A percentile compares a stretch with the other conserved stretches of the same genome.
These are phyloP conservation scores for Campodea augens DNA, from an alignment of 1,140 invertebrate genomes.

Conservation along the genomic window DNA sequence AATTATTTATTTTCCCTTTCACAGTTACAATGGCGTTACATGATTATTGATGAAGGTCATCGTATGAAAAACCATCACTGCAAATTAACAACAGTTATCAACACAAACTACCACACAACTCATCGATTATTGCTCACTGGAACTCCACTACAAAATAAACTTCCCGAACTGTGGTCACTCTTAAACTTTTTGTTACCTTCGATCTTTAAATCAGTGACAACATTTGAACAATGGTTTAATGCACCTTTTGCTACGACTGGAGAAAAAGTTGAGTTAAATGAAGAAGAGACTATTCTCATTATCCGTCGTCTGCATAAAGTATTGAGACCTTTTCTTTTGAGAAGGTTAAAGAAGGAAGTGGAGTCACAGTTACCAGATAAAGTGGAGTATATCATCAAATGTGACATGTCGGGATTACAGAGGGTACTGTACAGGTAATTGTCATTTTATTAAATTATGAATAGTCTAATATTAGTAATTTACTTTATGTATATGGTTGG, in stretches of 20 bases:
- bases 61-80: constrained; percentile 58
- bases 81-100: constrained; percentile 45
- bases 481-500: constrained; percentile 5
- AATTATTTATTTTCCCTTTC: constrained; percentile 6
- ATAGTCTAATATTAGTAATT: constrained; percentile 4
- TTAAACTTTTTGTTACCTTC: constrained; percentile 48
- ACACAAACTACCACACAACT: constrained; percentile 42
- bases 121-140: constrained; percentile 45
- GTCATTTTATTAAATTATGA: too few relatives aligned
- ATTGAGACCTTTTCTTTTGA: constrained; percentile 41
- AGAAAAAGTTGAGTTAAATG: constrained; percentile 45
- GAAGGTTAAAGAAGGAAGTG: constrained; percentile 49
- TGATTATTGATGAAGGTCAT: constrained; percentile 57
- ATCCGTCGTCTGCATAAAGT: constrained; percentile 54
- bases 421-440: constrained; percentile 33
- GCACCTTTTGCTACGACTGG: constrained; percentile 50
- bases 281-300: constrained; percentile 51
- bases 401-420: constrained; percentile 48
- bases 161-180: constrained; percentile 47
- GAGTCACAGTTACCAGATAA: constrained; percentile 51
- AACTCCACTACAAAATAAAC: constrained; percentile 44
- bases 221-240: constrained; percentile 56
- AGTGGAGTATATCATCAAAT: constrained; percentile 51
- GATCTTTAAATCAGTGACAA: constrained; percentile 46
- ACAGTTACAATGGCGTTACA: constrained; percentile 44